Conservation (phyloP, 2,888 invertebrate genomes). For the Ophonus ardosiacus region DNA sequence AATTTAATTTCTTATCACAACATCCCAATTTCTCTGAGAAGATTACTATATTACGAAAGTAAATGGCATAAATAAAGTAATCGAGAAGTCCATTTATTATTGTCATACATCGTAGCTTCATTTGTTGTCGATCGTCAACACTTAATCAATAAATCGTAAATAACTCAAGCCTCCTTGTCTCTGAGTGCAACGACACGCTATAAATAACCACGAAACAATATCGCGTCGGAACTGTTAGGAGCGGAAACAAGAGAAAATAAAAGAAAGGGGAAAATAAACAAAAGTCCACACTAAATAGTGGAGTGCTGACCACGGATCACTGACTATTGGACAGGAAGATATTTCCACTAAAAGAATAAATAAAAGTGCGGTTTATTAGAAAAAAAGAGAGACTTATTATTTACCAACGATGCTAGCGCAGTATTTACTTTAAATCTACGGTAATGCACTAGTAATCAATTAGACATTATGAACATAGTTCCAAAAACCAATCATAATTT, state of each 20-base stretch:
- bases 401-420: neutral
- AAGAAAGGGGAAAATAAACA: neutral
- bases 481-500: too few relatives aligned
- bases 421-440: neutral
- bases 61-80: constrained; percentile 29
- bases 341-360: neutral
- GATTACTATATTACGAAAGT: constrained; percentile 2
- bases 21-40: neutral
- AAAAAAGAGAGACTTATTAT: neutral
- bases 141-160: constrained; percentile 51
- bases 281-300: neutral
- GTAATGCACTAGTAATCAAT: neutral
- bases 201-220: constrained; percentile 43
- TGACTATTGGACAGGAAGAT: neutral
- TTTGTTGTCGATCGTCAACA: constrained; percentile 33
- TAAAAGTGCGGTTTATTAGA: neutral
- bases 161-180: constrained; percentile 4
- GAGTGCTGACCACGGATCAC: neutral
- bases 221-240: constrained; percentile 3
- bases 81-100: constrained; percentile 14
- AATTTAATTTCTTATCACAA: neutral
- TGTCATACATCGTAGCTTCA: constrained; percentile 37
- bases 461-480: neutral
- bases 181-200: constrained; percentile 32
- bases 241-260: neutral